Evolutionary conservation across 1,140 invertebrate genomes (phyloP), one percentile per base, ranked within the genome.

Genomic region (Zelostemma sp.): DNA sequence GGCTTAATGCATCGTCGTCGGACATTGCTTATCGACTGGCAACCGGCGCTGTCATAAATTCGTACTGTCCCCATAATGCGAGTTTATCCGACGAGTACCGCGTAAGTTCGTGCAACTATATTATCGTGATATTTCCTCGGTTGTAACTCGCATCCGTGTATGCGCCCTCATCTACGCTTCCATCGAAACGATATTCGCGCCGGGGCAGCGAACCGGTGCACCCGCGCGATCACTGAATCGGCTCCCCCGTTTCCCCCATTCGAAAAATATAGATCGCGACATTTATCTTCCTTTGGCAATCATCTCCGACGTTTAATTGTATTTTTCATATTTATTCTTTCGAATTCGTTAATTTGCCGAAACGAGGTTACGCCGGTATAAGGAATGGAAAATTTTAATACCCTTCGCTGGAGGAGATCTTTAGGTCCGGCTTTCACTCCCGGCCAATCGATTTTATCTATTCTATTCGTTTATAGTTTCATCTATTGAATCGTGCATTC

Each of bases 11-110:
- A 68, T 48, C 51, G 48, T 69, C 49, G 63, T 70, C 68, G 70
- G 72, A 71, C 74, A 71, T 71, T 76, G 69, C 72, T 76, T 76
- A 76, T 76, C 74, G 74, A 76, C 75, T 74, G 73, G 70, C 71
- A 77, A 72, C 64, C 66, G 57, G 73, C 73, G 69, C 59, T 62
- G 66, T 74, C 61, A 75, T 77, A 77, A 77, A 77, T 77, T 67
- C 53, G 48, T 47, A 63, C 66, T 69, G 63, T 70, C 72, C 68
- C 61, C 63, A 66, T 77, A 77, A 73, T 75, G 75, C 59, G 67
- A 74, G 70, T 74, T 74, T 69, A 77, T 77, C 70, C 75, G 58
- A 70, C 68, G 72, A 65, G 68, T 48, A 55, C 38, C 64, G 68
- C 67, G 73, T 72, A 73, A 77, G 70, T 73, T 70, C 50, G 53